phyloP scores from a whole-genome alignment of 2,797 vertebrate genomes.

The Phoebastria nigripes region DNA sequence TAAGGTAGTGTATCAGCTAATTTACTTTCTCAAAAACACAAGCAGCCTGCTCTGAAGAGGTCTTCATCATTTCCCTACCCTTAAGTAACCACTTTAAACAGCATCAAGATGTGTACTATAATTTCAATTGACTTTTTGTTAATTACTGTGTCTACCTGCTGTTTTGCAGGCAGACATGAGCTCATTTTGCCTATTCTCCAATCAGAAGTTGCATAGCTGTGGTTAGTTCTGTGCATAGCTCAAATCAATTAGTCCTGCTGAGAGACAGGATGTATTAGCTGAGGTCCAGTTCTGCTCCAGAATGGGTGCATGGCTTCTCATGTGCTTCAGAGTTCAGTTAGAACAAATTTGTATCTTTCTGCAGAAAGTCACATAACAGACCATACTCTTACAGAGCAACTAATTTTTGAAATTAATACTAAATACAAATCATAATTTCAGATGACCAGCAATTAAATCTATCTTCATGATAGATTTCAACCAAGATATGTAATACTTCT shows the following conservation, averaged over 20 bases:
- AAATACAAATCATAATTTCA: neutral
- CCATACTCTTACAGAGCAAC: neutral
- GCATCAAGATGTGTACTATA: neutral
- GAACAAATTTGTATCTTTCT: neutral
- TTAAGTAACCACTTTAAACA: neutral
- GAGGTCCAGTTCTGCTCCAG: neutral
- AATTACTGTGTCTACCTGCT: neutral
- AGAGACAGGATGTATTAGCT: neutral
- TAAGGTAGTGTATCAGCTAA: neutral
- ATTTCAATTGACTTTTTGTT: neutral
- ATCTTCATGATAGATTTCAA: neutral
- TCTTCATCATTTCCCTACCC: neutral
- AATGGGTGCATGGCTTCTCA: neutral
- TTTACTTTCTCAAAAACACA: neutral
- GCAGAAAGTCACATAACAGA: neutral
- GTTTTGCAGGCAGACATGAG: neutral
- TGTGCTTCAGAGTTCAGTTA: neutral
- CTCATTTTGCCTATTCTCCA: neutral
- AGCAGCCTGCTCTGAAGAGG: neutral
- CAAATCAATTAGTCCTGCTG: neutral
- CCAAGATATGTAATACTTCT: neutral
- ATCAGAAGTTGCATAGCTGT: neutral
- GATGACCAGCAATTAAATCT: neutral
- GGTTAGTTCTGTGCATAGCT: neutral
- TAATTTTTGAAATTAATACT: neutral